Evolutionary conservation across 2,113 vertebrate genomes (phyloP), one percentile per base, ranked within the genome.

Genomic region (Verasper variegatus): DNA sequence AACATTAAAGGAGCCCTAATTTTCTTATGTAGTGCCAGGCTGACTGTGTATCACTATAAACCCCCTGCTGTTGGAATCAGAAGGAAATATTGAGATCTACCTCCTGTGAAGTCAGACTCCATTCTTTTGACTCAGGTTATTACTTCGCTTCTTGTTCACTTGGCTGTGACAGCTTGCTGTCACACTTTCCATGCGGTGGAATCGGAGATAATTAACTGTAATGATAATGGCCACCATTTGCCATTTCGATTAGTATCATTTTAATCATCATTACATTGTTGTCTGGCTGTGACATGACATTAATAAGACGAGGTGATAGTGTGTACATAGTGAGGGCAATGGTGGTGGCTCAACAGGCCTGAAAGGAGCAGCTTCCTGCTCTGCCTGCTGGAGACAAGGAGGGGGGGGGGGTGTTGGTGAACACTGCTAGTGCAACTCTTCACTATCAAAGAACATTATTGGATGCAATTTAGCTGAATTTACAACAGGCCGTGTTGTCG

Each of bases 241-340:
- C 74, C 76, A 20, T 73, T 91, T 85, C 58, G 59, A 91, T 89
- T 90, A 87, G 74, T 68, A 75, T 86, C 78, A 87, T 87, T 87
- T 86, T 90, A 76, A 90, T 92, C 82, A 88, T 88, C 86, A 91
- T 91, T 83, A 85, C 82, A 77, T 84, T 86, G 78, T 87, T 89
- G 86, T 89, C 84, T 90, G 63, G 71, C 86, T 89, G 84, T 89
- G 88, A 83, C 76, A 71, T 87, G 80, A 76, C 75, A 76, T 88
- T 85, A 86, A 88, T 83, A 81, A 85, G 74, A 71, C 62, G 76
- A 73, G 72, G 77, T 83, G 75, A 86, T 61, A 27, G 56, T 47
- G 69, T 75, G 74, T 71, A 1, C 64, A 27, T 54, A 49, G 61
- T 0, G n/a, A 81, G 51, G 59, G 24, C 0, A 2, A 51, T n/a